phyloP scores from a whole-genome alignment of 2,797 vertebrate genomes.

The Menidia menidia region DNA sequence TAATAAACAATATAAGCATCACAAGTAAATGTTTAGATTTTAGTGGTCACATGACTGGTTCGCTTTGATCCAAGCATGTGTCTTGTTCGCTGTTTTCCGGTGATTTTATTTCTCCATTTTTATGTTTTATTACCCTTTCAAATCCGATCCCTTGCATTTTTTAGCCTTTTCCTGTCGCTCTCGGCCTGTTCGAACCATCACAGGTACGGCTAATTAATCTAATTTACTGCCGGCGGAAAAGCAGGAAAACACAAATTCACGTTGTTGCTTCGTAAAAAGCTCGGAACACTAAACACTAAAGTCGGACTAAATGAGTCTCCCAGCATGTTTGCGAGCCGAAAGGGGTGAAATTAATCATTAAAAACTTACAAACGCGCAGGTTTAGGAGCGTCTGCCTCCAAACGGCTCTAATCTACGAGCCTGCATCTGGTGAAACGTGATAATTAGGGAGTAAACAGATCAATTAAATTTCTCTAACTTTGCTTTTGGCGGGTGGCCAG shows the following conservation, averaged over 20 bases:
- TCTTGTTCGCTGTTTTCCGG: not conserved
- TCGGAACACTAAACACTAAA: slow-evolving; percentile 3
- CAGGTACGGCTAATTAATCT: slow-evolving; percentile 19
- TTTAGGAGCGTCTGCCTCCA: slow-evolving; percentile 14
- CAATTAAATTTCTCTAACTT: slow-evolving; percentile 19
- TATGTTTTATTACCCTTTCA: not conserved
- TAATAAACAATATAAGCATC: too few relatives aligned
- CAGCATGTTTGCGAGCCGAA: not conserved
- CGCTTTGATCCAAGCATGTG: not conserved
- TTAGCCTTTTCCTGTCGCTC: not conserved
- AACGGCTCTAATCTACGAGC: not conserved
- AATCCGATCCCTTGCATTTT: not conserved
- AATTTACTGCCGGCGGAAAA: not conserved
- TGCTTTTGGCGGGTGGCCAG: slow-evolving; percentile 17
- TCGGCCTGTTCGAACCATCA: not conserved
- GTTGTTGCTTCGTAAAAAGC: not conserved
- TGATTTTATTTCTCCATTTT: not conserved
- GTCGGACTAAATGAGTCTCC: slow-evolving; percentile 5
- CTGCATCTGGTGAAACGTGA: slow-evolving; percentile 10
- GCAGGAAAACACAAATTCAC: not conserved
- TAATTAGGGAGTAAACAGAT: slow-evolving; percentile 30
- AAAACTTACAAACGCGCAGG: slow-evolving; percentile 8
- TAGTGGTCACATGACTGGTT: too few relatives aligned
- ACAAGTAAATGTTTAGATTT: too few relatives aligned
- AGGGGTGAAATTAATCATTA: slow-evolving; percentile 16